Evolutionary conservation across 2,113 vertebrate species (phyloP), one percentile per base, ranked within the genome.

Genomic region (Notarius quadriscutis): DNA sequence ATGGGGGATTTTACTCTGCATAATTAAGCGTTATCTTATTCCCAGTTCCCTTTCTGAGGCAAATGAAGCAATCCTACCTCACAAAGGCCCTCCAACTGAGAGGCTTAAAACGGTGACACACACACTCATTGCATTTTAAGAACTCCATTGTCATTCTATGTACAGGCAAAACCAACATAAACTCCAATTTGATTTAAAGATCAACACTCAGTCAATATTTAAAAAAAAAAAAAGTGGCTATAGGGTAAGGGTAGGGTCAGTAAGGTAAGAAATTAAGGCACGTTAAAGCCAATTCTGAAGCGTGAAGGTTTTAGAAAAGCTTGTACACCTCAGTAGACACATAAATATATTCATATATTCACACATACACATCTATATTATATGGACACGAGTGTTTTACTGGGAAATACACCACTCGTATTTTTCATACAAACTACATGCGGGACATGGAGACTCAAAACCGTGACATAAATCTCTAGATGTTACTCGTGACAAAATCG

Each of bases 61-160:
- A 88, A 91, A 90, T 90, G 84, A 89, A 86, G 87, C 84, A 74
- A 27, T 25, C 82, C 62, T 74, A 22, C 67, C 62, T 51, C 58
- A 88, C 87, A 89, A 91, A 85, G 72, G 88, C 71, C 79, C 89
- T 89, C 92, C 86, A 89, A 84, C 88, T 81, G 90, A 84, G 88
- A 90, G 72, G 74, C 87, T 87, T 88, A 81, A 90, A 78, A 89
- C n/a, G 53, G 27, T 89, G 79, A 88, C 71, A 87, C 86, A 58
- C 74, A 87, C 90, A 55, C 83, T 89, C 84, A 83, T 69, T 63
- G 57, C 89, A 88, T 74, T 86, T 89, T 82, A 84, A 81, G 50
- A 65, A 78, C 48, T 77, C 86, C 30, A 82, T 89, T 91, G 91
- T 90, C 89, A 81, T 80, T 82, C 69, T 62, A 81, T 79, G 30